A percentile compares a stretch with the other conserved stretches of the same genome.
phyloP scores from a whole-genome alignment of 2,797 vertebrate species.

The Uromys caudimaculatus region DNA sequence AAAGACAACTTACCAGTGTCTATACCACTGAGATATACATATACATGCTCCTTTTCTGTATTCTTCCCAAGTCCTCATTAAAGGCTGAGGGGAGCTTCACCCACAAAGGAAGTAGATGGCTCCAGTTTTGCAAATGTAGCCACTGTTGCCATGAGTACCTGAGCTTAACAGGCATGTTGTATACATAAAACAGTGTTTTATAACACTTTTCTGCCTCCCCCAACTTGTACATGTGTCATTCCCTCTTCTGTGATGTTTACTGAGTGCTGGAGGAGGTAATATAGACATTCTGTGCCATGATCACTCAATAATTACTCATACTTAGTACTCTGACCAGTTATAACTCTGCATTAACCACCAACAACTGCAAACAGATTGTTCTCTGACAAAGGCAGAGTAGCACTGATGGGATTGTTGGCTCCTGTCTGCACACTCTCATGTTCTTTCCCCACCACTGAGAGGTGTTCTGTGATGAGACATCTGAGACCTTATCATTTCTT shows the following conservation, averaged over 20 bases:
- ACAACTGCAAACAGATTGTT: too few relatives aligned
- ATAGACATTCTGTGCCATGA: neutral
- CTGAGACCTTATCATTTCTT: neutral
- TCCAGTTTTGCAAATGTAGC: neutral
- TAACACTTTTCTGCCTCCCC: neutral
- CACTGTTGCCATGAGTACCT: neutral
- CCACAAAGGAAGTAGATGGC: neutral
- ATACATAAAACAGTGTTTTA: neutral
- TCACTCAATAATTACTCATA: neutral
- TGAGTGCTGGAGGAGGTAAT: neutral
- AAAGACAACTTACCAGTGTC: neutral
- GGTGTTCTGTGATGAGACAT: neutral
- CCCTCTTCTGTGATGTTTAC: neutral
- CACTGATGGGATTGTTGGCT: too few relatives aligned
- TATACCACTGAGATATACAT: neutral
- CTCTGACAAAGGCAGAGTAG: neutral
- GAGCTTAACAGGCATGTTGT: neutral
- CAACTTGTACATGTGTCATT: too few relatives aligned
- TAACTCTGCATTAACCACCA: neutral
- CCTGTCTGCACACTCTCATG: neutral
- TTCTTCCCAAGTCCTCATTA: neutral
- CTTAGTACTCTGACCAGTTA: neutral
- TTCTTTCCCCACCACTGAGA: neutral
- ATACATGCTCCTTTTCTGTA: too few relatives aligned
- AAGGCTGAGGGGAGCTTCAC: neutral